Conservation (phyloP, 2,113 vertebrate species). For the Porphyrio hochstetteri region DNA sequence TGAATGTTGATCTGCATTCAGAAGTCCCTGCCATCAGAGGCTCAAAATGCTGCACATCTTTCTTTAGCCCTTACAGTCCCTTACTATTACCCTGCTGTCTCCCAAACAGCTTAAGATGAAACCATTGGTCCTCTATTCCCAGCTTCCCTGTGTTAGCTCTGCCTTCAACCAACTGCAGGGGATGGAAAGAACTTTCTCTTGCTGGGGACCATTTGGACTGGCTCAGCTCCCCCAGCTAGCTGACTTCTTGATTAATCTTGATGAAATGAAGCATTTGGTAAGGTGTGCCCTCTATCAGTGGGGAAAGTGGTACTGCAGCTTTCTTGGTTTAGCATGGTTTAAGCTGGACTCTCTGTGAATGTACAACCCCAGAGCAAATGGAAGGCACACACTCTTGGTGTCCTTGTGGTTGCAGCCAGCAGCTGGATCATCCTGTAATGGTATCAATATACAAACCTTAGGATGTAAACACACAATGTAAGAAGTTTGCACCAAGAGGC, state of each 20-base stretch:
- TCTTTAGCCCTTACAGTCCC: not conserved
- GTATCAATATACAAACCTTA: not conserved
- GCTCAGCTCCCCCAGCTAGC: not conserved
- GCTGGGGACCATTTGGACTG: not conserved
- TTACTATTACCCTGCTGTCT: not conserved
- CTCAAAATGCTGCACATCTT: not conserved
- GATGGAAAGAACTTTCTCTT: not conserved
- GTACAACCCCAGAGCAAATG: not conserved
- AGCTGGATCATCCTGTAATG: not conserved
- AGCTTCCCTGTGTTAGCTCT: not conserved
- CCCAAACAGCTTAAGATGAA: not conserved
- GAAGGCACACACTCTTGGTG: not conserved
- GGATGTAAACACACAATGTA: not conserved
- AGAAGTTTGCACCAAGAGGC: not conserved
- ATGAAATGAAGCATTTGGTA: not conserved
- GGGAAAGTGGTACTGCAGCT: not conserved
- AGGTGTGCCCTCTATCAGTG: rapidly evolving
- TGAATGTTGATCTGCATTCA: not conserved
- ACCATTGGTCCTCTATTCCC: not conserved
- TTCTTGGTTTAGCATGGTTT: not conserved
- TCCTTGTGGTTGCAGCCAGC: not conserved
- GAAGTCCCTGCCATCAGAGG: not conserved
- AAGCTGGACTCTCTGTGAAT: not conserved
- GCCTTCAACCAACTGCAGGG: not conserved
- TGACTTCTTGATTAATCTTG: not conserved